phyloP scores from a whole-genome alignment of 2,797 vertebrate genomes.

The Melanotaenia trifasciata region DNA sequence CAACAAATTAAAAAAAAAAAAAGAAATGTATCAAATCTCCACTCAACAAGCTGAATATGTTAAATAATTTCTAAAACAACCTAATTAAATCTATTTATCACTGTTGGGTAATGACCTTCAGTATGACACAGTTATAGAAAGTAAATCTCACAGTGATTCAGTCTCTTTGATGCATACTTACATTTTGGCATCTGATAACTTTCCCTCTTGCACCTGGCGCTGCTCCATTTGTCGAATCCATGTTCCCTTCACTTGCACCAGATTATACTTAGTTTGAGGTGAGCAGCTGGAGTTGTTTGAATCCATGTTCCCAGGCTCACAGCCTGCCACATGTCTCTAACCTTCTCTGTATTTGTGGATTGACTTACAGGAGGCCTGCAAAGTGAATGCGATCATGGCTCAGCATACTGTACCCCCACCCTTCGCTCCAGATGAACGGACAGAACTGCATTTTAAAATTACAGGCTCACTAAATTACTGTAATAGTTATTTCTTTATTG shows the following conservation, averaged over 20 bases:
- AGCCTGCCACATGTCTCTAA: background rate
- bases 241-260: conserved; percentile 74
- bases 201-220: conserved; percentile 38
- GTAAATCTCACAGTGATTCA: background rate
- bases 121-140: background rate
- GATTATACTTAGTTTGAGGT: conserved; percentile 68
- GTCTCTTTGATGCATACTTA: conserved; percentile 64
- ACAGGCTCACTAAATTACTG: too few species aligned
- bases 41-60: background rate
- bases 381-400: conserved; percentile 10
- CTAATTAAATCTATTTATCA: background rate
- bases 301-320: conserved; percentile 22
- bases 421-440: background rate
- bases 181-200: conserved; percentile 82
- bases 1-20: background rate
- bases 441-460: background rate
- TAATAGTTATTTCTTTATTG: background rate
- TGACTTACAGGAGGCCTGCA: background rate
- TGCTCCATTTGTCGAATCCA: conserved; percentile 73
- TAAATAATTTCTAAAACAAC: background rate
- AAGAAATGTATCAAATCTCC: background rate
- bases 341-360: background rate
- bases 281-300: conserved; percentile 21
- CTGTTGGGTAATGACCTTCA: background rate
- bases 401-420: background rate